These are phyloP conservation scores for Boleophthalmus pectinirostris DNA, from an alignment of 2,113 vertebrate genomes.

Conservation along the genomic window DNA sequence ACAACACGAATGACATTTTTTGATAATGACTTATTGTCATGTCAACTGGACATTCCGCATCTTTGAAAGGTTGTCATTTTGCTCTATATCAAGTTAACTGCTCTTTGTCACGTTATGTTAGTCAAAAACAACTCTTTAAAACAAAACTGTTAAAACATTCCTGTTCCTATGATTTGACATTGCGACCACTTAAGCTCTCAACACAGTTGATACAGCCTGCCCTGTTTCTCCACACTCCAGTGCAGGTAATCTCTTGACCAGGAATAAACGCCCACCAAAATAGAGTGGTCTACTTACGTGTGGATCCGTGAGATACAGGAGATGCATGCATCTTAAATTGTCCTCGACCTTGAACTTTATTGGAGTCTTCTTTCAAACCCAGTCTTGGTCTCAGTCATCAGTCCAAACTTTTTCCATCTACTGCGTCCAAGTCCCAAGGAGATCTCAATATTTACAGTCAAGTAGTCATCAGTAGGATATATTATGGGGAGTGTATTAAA, in stretches of 20 bases:
- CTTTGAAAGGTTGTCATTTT: no score
- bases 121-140: neutral
- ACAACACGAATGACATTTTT: no score
- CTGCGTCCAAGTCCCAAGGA: neutral
- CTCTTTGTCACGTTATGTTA: no score
- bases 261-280: conserved; percentile 63
- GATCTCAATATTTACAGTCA: neutral
- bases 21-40: no score
- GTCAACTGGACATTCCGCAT: no score
- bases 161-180: neutral
- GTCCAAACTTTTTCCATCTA: conserved; percentile 6
- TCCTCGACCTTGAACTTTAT: conserved; percentile 49
- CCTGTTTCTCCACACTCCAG: conserved; percentile 27
- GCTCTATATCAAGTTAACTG: no score
- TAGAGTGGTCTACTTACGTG: conserved; percentile 38
- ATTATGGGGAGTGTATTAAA: neutral
- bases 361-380: conserved; percentile 29
- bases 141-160: neutral
- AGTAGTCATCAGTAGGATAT: neutral
- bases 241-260: conserved; percentile 48
- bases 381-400: conserved; percentile 4
- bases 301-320: conserved; percentile 35
- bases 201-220: neutral
- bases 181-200: neutral
- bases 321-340: conserved; percentile 37